A percentile compares a stretch with the other conserved stretches of the same genome.
phyloP scores from a whole-genome alignment of 2,888 invertebrate genomes.

The Acrobasis suavella region DNA sequence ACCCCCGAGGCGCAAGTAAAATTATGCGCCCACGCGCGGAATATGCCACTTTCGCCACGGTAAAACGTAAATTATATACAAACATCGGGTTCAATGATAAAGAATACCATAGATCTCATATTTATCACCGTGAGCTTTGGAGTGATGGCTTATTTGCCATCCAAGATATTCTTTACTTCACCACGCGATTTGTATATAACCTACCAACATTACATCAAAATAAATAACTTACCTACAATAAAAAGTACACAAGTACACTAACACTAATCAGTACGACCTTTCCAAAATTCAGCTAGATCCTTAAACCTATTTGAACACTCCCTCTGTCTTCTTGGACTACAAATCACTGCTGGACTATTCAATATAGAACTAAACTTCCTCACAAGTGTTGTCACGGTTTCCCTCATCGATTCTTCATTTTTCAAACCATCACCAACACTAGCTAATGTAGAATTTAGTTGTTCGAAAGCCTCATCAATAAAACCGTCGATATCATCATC shows the following conservation, averaged over 20 bases:
- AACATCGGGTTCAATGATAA: too few species aligned
- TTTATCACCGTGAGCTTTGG: too few species aligned
- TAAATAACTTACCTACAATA: constrained; percentile 7
- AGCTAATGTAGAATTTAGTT: constrained; percentile 53
- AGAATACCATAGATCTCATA: too few species aligned
- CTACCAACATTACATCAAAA: constrained; percentile 1
- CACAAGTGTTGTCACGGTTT: constrained; percentile 67
- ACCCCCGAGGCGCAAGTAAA: too few species aligned
- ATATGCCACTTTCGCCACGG: too few species aligned
- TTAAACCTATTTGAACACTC: constrained; percentile 61
- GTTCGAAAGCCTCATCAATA: constrained; percentile 70
- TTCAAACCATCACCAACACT: constrained; percentile 40
- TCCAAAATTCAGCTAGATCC: constrained; percentile 71
- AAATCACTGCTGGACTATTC: constrained; percentile 50
- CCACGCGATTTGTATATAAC: neutral
- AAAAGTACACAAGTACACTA: constrained; percentile 24
- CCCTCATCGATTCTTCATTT: constrained; percentile 46
- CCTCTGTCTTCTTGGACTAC: constrained; percentile 53
- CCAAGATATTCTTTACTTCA: too few species aligned
- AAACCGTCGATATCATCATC: constrained; percentile 59
- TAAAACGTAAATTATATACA: too few species aligned
- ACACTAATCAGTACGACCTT: constrained; percentile 38
- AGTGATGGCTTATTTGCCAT: too few species aligned
- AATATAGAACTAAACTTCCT: constrained; percentile 61
- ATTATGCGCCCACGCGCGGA: too few species aligned